Conservation (phyloP, 2,113 vertebrate genomes). For the Xyrauchen texanus region DNA sequence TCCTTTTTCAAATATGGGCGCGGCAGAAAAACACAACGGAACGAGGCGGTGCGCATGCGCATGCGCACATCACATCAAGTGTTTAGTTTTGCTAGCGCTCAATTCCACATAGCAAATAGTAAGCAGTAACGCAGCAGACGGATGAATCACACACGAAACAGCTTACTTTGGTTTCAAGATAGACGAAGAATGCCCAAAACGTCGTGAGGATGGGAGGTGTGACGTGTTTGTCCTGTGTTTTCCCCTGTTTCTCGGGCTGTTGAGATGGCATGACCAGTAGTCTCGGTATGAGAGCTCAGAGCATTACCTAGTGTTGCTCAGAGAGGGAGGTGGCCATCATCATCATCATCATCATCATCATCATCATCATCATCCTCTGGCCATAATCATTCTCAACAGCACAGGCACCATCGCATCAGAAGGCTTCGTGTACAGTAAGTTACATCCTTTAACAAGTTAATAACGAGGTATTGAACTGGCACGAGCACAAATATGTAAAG, state of each 20-base stretch:
- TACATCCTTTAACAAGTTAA: background rate
- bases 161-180: background rate
- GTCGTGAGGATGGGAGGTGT: background rate
- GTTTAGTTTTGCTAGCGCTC: background rate
- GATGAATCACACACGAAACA: background rate
- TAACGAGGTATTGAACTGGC: background rate
- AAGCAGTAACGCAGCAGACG: background rate
- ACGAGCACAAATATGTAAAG: background rate
- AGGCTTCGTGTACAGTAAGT: constrained; percentile 31
- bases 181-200: background rate
- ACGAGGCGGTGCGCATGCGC: background rate
- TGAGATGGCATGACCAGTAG: no score
- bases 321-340: constrained; percentile 26
- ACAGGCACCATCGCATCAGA: constrained; percentile 24
- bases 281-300: background rate
- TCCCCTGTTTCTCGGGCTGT: background rate
- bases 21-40: background rate
- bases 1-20: constrained; percentile 22
- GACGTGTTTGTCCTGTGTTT: constrained; percentile 16
- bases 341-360: no score
- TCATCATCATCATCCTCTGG: background rate
- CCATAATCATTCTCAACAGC: constrained; percentile 5
- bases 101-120: background rate
- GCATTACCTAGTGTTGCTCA: background rate
- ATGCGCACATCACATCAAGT: background rate